phyloP scores from a whole-genome alignment of 2,888 invertebrate species.

The Leistus spinibarbis region DNA sequence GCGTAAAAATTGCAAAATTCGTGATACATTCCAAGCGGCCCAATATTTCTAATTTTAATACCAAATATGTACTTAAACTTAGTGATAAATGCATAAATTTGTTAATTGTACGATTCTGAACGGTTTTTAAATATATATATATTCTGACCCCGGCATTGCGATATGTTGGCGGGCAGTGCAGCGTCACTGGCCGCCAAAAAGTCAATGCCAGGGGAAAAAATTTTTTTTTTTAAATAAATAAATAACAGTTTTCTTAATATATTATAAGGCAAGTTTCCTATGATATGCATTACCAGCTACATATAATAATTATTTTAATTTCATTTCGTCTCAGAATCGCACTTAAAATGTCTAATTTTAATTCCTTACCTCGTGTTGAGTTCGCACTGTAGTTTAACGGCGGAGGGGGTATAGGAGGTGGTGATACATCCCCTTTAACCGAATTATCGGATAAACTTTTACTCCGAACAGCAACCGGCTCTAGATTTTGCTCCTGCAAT shows the following conservation, averaged over 20 bases:
- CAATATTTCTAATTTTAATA: slow-evolving; percentile 14
- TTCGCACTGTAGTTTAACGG: slow-evolving; percentile 63
- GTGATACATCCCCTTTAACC: slow-evolving; percentile 61
- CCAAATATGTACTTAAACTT: neutral
- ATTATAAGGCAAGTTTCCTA: too few species aligned
- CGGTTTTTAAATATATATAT: neutral
- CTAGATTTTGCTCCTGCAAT: slow-evolving; percentile 47
- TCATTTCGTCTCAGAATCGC: neutral
- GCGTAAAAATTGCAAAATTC: slow-evolving; percentile 19
- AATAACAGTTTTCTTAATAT: too few species aligned
- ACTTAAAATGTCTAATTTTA: neutral
- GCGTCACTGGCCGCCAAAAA: neutral
- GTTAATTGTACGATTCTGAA: neutral
- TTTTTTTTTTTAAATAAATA: neutral
- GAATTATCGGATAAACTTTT: slow-evolving; percentile 52
- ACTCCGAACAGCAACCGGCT: slow-evolving; percentile 48
- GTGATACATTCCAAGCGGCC: slow-evolving; percentile 32
- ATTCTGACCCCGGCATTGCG: neutral
- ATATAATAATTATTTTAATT: too few species aligned
- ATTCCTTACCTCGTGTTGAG: slow-evolving; percentile 16
- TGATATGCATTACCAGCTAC: too few species aligned
- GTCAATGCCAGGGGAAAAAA: neutral
- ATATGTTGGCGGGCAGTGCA: neutral
- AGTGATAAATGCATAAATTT: neutral
- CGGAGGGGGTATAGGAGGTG: slow-evolving; percentile 70